Percentiles rank a stretch among this genome's conserved stretches.
These are phyloP conservation scores for Drosophila simulans DNA, from an alignment of 1,140 invertebrate genomes.

Conservation along the genomic window DNA sequence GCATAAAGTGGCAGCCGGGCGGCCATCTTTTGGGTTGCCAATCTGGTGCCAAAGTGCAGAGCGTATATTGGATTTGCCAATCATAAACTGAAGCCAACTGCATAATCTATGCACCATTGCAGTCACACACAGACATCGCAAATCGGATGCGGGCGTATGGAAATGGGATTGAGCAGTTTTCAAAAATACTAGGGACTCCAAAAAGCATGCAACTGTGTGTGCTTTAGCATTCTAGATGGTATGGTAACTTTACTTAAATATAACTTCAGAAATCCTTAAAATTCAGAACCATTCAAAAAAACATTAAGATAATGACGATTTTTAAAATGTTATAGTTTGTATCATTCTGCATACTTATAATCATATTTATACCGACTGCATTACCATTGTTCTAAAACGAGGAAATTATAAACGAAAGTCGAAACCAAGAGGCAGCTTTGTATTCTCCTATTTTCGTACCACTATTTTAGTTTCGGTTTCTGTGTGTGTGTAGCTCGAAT, in stretches of 20 bases:
- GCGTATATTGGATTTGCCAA: slow-evolving; percentile 81
- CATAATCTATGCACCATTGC: slow-evolving; percentile 77
- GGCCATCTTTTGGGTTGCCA: slow-evolving; percentile 49
- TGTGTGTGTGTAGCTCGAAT: slow-evolving; percentile 39
- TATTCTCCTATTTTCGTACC: slow-evolving; percentile 17
- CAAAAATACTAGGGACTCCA: neutral
- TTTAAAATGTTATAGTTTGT: no score
- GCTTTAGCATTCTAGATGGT: neutral
- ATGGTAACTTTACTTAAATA: neutral
- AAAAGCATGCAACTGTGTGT: neutral
- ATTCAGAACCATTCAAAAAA: no score
- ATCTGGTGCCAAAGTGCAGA: slow-evolving; percentile 78
- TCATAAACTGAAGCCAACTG: slow-evolving; percentile 82
- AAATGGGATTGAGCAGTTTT: slow-evolving; percentile 41
- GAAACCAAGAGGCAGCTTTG: neutral
- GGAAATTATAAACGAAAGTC: neutral
- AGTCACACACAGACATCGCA: slow-evolving; percentile 43
- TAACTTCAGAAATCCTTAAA: no score
- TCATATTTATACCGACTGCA: neutral
- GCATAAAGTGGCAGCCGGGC: slow-evolving; percentile 71
- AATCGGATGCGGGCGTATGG: slow-evolving; percentile 13
- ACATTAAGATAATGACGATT: no score
- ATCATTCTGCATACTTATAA: neutral
- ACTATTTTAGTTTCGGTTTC: slow-evolving; percentile 26
- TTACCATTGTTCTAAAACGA: neutral